A percentile compares a stretch with the other conserved stretches of the same genome.
phyloP scores from a whole-genome alignment of 2,113 vertebrate species.

The Cryptotis parvus region DNA sequence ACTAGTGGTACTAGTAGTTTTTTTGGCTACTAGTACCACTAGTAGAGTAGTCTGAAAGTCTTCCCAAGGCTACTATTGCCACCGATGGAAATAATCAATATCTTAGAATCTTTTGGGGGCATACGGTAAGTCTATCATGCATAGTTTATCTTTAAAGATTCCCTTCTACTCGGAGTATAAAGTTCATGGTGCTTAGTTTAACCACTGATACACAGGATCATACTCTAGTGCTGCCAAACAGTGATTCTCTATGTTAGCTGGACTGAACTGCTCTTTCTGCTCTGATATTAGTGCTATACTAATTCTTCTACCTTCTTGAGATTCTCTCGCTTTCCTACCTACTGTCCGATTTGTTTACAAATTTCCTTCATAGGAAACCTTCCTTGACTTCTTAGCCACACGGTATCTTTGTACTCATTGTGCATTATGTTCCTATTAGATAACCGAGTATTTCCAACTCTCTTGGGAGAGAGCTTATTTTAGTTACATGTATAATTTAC shows the following conservation, averaged over 20 bases:
- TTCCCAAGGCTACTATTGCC: too few relatives aligned
- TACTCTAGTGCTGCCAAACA: neutral
- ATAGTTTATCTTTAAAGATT: neutral
- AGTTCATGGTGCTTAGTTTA: neutral
- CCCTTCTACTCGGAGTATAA: too few relatives aligned
- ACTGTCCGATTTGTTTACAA: too few relatives aligned
- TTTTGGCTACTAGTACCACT: too few relatives aligned
- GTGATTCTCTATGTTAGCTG: neutral
- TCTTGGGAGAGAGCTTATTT: constrained; percentile 1
- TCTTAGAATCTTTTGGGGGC: neutral
- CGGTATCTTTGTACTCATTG: neutral
- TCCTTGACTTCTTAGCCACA: too few relatives aligned
- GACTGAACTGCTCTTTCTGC: neutral
- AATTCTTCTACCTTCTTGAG: neutral
- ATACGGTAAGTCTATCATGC: neutral
- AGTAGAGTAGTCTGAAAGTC: too few relatives aligned
- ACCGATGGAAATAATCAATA: neutral
- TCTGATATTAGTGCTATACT: neutral
- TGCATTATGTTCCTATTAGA: neutral
- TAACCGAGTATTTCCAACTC: neutral
- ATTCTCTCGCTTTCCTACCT: neutral
- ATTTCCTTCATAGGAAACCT: neutral
- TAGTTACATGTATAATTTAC: neutral
- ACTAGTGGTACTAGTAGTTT: too few relatives aligned
- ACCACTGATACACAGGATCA: neutral